Evolutionary conservation across 2,888 invertebrate species (phyloP).

Genomic region (Eupeodes latifasciatus): DNA sequence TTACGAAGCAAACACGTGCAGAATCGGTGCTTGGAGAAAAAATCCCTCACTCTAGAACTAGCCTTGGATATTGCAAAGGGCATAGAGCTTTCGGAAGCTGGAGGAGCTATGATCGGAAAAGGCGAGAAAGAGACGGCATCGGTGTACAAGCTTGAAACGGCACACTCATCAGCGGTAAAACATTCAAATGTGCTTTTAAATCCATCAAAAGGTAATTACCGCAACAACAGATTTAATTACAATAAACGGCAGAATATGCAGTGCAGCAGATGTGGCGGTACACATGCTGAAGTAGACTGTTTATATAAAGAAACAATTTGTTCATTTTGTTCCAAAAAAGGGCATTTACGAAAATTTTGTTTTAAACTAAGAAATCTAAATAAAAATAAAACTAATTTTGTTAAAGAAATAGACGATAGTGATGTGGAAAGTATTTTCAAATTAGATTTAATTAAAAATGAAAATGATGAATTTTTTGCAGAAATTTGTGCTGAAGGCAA

Average conservation of each 20-base stretch:
- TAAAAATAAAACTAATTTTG: constrained; percentile 16
- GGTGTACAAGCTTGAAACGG: not conserved
- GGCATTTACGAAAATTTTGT: constrained; percentile 74
- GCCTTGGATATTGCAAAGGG: constrained; percentile 71
- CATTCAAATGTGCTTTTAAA: too few species aligned
- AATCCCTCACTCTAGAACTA: constrained; percentile 68
- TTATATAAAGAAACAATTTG: constrained; percentile 16
- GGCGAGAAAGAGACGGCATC: not conserved
- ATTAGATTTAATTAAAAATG: constrained; percentile 2
- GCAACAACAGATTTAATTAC: not conserved
- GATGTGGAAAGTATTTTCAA: constrained; percentile 19
- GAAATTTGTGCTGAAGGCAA: not conserved
- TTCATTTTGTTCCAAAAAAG: constrained; percentile 44
- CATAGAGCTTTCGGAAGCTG: constrained; percentile 4
- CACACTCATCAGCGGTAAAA: not conserved
- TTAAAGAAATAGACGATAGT: constrained; percentile 11
- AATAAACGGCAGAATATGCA: not conserved
- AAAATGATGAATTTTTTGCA: too few species aligned
- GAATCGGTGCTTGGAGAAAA: constrained; percentile 77
- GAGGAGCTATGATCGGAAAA: constrained; percentile 7
- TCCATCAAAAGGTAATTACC: constrained; percentile 6
- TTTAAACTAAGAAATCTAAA: constrained; percentile 18
- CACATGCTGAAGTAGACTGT: constrained; percentile 11
- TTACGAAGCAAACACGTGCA: constrained; percentile 69
- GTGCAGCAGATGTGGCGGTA: constrained; percentile 8